Evolutionary conservation across 1,140 invertebrate species (phyloP), one percentile per base, ranked within the genome.

Genomic region (Trissolcus basalis): DNA sequence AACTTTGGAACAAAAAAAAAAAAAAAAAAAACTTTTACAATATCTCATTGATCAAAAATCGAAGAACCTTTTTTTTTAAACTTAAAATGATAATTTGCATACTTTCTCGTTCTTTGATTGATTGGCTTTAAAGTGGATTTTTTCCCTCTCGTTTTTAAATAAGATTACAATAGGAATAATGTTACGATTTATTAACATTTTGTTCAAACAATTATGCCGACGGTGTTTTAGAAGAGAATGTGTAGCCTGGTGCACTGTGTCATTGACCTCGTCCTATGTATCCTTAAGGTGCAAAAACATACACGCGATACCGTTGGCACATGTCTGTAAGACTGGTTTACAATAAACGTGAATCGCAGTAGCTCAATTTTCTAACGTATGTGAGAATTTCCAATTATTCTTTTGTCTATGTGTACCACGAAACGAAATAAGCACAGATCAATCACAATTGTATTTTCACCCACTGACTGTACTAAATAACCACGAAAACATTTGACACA

Each of bases 291-390:
- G 86, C 82, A 87, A 86, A 86, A 87, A 86, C 83, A 77, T 82
- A 84, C 85, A 85, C 82, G 86, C 82, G 85, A 85, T 87, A 83
- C 84, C 83, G 85, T 85, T 86, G 83, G 81, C 79, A 82, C 81
- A 81, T 81, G 82, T 80, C 80, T 69, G 75, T 67, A 56, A 73
- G 80, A 78, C 81, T 70, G 65, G 65, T 44, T 48, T 16, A 41
- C 39, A 36, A 64, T 19, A 53, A 48, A 35, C 50, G 60, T 35
- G 50, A 67, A 51, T 54, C 54, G 32, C 43, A 43, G 65, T 69
- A 60, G 49, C 65, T 68, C 48, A 53, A 12, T 55, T 47, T 65
- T 39, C 50, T 68, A 68, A 68, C 54, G 58, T 48, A 59, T 68
- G 50, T 41, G 12, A 27, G 54, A 68, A 51, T 58, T 68, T 45